Percentiles rank a stretch among this genome's conserved stretches.
phyloP scores from a whole-genome alignment of 2,797 vertebrate species.

The Catamblyrhynchus diadema region DNA sequence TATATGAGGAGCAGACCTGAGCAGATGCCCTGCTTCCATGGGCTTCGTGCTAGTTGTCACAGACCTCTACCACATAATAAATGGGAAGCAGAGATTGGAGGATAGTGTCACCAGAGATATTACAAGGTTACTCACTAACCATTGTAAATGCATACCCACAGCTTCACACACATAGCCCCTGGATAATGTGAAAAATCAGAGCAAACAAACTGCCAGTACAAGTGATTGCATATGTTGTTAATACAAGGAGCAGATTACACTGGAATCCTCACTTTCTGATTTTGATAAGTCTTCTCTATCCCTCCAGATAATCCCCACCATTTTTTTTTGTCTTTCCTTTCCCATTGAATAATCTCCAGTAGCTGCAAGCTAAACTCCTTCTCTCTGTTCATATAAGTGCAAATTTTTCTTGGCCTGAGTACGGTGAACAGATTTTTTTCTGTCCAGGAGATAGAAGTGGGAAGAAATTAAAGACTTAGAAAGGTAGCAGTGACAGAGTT shows the following conservation, averaged over 20 bases:
- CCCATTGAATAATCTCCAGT: neutral
- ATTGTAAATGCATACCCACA: neutral
- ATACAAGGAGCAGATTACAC: neutral
- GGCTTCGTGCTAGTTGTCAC: neutral
- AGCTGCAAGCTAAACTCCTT: neutral
- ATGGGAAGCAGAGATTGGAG: neutral
- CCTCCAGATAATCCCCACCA: neutral
- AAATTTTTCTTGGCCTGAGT: neutral
- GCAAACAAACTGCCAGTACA: neutral
- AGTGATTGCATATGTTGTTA: constrained; percentile 6
- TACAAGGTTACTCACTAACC: neutral
- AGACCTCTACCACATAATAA: neutral
- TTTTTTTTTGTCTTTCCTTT: neutral
- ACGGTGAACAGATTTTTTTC: neutral
- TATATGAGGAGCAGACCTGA: neutral
- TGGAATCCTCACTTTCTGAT: neutral
- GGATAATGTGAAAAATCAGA: neutral
- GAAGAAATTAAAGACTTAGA: neutral
- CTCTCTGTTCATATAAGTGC: neutral
- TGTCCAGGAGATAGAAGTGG: neutral
- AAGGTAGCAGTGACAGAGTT: neutral
- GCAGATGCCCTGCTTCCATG: neutral
- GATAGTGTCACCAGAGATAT: neutral
- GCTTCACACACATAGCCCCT: neutral
- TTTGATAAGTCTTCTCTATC: neutral